Percentiles rank a stretch among this genome's conserved stretches.
These are phyloP conservation scores for Grantiella picta DNA, from an alignment of 2,113 vertebrate species.

Conservation along the genomic window DNA sequence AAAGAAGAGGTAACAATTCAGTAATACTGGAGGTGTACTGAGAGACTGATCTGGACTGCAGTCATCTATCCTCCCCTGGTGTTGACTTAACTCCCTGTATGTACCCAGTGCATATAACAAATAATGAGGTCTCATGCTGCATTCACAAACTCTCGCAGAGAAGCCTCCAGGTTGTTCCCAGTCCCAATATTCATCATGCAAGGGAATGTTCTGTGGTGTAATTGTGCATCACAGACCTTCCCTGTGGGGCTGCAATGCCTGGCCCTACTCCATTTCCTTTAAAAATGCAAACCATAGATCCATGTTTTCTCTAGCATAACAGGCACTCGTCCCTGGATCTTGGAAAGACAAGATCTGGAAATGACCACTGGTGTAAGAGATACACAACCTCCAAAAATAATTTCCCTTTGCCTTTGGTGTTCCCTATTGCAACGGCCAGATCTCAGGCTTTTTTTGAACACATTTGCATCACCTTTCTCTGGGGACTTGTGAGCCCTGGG, in stretches of 20 bases:
- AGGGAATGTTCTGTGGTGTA: not conserved
- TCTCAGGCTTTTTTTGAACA: not conserved
- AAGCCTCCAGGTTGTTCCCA: conserved; percentile 11
- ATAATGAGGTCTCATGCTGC: not conserved
- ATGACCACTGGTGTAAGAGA: not conserved
- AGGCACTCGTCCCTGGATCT: not conserved
- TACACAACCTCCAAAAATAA: not conserved
- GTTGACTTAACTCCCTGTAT: not conserved
- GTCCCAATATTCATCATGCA: not conserved
- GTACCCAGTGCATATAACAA: not conserved
- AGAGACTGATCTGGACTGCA: not conserved
- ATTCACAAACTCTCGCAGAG: not conserved
- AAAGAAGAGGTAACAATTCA: not conserved
- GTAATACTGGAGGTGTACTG: not conserved
- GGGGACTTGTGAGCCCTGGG: not conserved
- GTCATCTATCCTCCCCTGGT: not conserved
- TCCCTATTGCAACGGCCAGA: not conserved
- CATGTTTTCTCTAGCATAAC: not conserved
- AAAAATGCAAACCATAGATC: not conserved
- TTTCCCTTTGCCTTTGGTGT: not conserved
- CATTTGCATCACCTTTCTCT: not conserved
- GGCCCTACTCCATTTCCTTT: not conserved
- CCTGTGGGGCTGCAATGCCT: not conserved
- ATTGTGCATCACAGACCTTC: not conserved
- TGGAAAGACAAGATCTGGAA: not conserved